A percentile compares a stretch with the other conserved stretches of the same genome.
phyloP scores from a whole-genome alignment of 2,888 invertebrate species.

The Noctua janthina region DNA sequence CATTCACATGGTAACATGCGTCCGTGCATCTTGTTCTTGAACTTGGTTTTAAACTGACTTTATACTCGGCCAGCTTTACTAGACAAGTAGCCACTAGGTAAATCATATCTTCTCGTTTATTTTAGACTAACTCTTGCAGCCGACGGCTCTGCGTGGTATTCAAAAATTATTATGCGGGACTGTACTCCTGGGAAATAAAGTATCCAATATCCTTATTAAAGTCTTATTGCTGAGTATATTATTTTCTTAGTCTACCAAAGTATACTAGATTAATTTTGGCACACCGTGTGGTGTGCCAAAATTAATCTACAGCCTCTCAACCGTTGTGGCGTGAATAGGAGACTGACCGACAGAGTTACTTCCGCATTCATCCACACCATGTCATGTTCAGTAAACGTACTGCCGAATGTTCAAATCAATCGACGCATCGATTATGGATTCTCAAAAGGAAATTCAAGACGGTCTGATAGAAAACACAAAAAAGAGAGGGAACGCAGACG shows the following conservation, averaged over 20 bases:
- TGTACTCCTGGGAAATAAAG: background rate
- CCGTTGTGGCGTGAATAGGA: background rate
- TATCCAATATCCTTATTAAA: background rate
- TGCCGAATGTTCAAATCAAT: constrained; percentile 18
- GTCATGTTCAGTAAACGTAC: background rate
- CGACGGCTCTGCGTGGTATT: background rate
- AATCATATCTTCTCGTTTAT: background rate
- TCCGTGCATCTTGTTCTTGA: constrained; percentile 12
- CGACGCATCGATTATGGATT: constrained; percentile 39
- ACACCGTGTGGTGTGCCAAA: background rate
- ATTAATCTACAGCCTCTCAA: background rate
- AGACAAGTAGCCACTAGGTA: background rate
- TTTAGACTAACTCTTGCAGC: no score
- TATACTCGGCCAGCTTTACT: background rate
- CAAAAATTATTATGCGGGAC: background rate
- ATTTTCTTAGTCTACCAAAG: background rate
- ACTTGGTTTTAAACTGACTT: background rate
- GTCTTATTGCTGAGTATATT: no score
- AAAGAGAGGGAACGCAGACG: constrained; percentile 68
- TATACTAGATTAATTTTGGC: no score
- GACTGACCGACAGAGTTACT: background rate
- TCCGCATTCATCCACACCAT: background rate
- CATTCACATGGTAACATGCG: constrained; percentile 17
- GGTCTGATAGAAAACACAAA: constrained; percentile 45
- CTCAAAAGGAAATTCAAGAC: constrained; percentile 39